Evolutionary conservation across 2,113 vertebrate genomes (phyloP).

Genomic region (Callipepla squamata): DNA sequence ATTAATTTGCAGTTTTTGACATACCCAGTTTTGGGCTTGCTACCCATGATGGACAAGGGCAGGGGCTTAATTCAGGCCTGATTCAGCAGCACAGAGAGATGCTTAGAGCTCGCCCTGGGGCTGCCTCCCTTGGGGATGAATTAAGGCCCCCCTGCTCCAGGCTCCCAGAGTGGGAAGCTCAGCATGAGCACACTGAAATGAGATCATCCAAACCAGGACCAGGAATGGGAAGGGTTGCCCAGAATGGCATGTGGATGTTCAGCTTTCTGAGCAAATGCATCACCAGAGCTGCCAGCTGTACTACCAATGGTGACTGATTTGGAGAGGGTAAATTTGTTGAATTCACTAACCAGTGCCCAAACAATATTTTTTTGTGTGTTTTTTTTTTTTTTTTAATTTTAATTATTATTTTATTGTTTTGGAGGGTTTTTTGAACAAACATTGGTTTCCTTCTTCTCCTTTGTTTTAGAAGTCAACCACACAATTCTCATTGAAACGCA

Average conservation of each 20-base stretch:
- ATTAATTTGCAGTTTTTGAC: background rate
- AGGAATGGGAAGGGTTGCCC: background rate
- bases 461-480: conserved; percentile 15
- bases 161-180: background rate
- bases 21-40: background rate
- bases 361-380: background rate
- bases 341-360: background rate
- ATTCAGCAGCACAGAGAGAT: background rate
- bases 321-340: background rate
- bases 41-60: background rate
- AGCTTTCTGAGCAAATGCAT: background rate
- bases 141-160: background rate
- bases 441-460: conserved; percentile 10
- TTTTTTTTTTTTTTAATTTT: background rate
- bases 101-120: background rate
- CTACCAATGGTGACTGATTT: background rate
- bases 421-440: background rate
- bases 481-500: background rate
- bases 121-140: background rate
- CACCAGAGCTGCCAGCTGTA: background rate
- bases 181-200: background rate
- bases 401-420: background rate
- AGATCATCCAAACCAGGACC: background rate
- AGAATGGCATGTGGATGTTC: background rate
- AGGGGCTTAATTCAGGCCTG: background rate